Conservation (phyloP, 2,113 vertebrate genomes). For the Indicator indicator region DNA sequence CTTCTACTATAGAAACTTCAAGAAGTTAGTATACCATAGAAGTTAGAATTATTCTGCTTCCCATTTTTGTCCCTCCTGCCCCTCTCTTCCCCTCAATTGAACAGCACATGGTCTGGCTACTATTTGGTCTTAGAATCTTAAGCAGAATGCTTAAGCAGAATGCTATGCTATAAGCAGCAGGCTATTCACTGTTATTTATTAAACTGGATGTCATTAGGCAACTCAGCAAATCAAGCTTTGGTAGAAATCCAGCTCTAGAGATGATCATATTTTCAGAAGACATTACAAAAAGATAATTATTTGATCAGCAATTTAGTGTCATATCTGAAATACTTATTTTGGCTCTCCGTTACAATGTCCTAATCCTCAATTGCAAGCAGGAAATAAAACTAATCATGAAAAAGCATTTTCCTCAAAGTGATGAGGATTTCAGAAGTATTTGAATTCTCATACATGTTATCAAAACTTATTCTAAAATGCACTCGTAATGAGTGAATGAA, state of each 20-base stretch:
- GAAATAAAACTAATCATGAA: background rate
- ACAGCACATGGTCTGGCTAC: background rate
- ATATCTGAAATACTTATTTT: background rate
- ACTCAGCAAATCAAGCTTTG: background rate
- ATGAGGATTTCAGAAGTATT: background rate
- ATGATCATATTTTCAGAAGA: background rate
- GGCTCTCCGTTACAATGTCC: background rate
- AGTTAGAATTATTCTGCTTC: background rate
- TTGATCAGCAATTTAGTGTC: background rate
- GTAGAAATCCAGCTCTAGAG: background rate
- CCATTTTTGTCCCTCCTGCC: background rate
- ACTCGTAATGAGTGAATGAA: background rate
- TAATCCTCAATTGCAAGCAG: background rate
- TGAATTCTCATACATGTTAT: background rate
- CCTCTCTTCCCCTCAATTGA: background rate
- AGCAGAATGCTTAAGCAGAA: background rate
- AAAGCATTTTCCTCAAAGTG: background rate
- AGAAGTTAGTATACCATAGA: background rate
- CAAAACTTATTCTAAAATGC: background rate
- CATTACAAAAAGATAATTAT: background rate
- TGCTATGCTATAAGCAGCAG: background rate
- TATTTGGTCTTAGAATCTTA: background rate
- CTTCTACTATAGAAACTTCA: background rate
- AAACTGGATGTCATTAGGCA: background rate
- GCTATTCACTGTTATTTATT: background rate